These are phyloP conservation scores for Lomographa bimaculata DNA, from an alignment of 2,888 invertebrate genomes.

Conservation along the genomic window DNA sequence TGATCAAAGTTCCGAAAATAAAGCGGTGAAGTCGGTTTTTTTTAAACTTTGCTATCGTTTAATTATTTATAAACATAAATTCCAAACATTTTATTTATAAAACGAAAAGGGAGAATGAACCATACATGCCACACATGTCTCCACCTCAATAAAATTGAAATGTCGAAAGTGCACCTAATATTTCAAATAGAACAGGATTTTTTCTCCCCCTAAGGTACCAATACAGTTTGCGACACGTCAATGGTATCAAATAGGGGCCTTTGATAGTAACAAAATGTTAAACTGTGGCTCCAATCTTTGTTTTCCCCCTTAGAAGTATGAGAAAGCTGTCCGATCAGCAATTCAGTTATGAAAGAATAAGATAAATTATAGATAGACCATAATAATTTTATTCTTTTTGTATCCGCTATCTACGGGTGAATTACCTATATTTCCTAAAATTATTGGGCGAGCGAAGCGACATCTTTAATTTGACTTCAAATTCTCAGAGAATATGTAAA, in stretches of 20 bases:
- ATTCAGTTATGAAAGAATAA: slow-evolving; percentile 25
- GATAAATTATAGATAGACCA: slow-evolving; percentile 10
- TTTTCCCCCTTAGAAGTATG: slow-evolving; percentile 53
- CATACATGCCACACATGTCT: slow-evolving; percentile 30
- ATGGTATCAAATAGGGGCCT: slow-evolving; percentile 58
- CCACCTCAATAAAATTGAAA: slow-evolving; percentile 30
- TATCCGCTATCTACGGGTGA: too few relatives aligned
- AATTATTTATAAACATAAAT: too few relatives aligned
- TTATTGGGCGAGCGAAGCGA: too few relatives aligned
- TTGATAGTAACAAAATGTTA: too few relatives aligned
- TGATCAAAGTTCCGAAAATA: too few relatives aligned
- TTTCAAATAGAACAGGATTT: slow-evolving; percentile 68
- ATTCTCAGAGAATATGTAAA: too few relatives aligned
- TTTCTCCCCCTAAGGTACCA: slow-evolving; percentile 62
- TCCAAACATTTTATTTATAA: too few relatives aligned
- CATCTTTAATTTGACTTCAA: too few relatives aligned
- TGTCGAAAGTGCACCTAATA: slow-evolving; percentile 44
- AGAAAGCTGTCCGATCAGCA: slow-evolving; percentile 53
- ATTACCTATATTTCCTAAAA: too few relatives aligned
- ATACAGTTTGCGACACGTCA: slow-evolving; percentile 74
- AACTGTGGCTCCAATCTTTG: slow-evolving; percentile 56
- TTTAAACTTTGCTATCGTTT: too few relatives aligned
- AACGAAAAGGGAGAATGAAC: slow-evolving; percentile 6
- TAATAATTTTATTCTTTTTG: too few relatives aligned
- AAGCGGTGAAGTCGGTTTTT: too few relatives aligned